Evolutionary conservation across 2,113 vertebrate species (phyloP), one percentile per base, ranked within the genome.

Genomic region (Zosterops hypoxanthus): DNA sequence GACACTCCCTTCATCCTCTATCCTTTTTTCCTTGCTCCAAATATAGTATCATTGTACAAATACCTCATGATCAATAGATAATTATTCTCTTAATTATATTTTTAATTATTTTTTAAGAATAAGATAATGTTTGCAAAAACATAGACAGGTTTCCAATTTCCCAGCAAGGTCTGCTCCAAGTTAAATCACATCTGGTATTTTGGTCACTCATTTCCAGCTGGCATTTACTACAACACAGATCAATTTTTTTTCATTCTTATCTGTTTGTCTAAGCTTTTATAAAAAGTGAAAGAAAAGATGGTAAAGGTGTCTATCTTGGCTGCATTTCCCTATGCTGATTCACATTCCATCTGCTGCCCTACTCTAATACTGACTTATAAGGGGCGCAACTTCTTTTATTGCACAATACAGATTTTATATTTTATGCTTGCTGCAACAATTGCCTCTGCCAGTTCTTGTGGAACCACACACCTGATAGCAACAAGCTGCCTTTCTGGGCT

Each of bases 341-440:
- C 56, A 44, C 20, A 28, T 24, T 65, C 28, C n/a, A 33, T 20
- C 68, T 77, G 44, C 77, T 91, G 41, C 44, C n/a, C 42, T 41
- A 18, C 21, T 70, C 34, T 41, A 72, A 12, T 4, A 33, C 5
- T n/a, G 59, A 49, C 28, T 80, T 63, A 0, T 2, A 60, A 72
- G 46, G 10, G 33, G 70, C 33, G 13, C 0, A 0, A 22, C 16
- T 79, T 50, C 10, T 63, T 53, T 55, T 33, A 25, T 9, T 22
- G n/a, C 12, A 23, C 15, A 44, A 41, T 8, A 47, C 18, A 59
- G 44, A 14, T 42, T 55, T 49, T 47, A 1, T 20, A 22, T 28
- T 50, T 85, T 12, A 22, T 11, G 5, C 33, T 50, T 47, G 25
- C 21, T 82, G 23, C 39, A 70, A 31, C 25, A 59, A 29, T 6